A percentile compares a stretch with the other conserved stretches of the same genome.
Conservation (phyloP, 2,797 vertebrate genomes). For the Spizella passerina region DNA sequence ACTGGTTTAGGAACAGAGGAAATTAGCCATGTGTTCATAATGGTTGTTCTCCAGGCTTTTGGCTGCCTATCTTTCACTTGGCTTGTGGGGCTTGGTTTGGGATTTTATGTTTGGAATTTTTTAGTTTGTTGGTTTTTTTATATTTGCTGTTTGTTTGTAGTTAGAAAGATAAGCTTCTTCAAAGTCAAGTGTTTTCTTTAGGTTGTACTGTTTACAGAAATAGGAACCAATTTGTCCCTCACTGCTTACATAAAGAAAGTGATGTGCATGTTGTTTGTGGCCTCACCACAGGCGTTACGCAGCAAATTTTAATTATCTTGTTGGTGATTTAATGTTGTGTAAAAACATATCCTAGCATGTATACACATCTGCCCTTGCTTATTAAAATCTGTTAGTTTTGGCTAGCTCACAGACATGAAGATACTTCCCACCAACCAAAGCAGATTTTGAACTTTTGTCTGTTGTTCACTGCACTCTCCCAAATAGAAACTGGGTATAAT, state of each 20-base stretch:
- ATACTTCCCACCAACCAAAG: neutral
- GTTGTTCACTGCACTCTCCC: neutral
- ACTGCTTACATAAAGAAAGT: neutral
- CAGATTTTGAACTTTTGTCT: neutral
- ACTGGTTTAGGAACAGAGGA: neutral
- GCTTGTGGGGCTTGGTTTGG: neutral
- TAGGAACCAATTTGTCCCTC: neutral
- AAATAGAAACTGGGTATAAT: neutral
- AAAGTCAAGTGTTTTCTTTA: neutral
- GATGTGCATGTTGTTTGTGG: neutral
- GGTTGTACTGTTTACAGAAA: neutral
- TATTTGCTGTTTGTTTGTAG: neutral
- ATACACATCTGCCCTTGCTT: neutral
- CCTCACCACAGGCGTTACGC: neutral
- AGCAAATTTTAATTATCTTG: neutral
- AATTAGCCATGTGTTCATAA: neutral
- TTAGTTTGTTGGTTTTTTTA: neutral
- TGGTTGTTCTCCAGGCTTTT: neutral
- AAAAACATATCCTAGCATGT: neutral
- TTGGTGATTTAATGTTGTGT: neutral
- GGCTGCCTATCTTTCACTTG: neutral
- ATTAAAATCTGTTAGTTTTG: neutral
- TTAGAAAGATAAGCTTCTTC: neutral
- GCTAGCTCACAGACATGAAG: neutral
- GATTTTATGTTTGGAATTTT: neutral